Conservation (phyloP, 2,888 invertebrate species). For the Amiota mariae region DNA sequence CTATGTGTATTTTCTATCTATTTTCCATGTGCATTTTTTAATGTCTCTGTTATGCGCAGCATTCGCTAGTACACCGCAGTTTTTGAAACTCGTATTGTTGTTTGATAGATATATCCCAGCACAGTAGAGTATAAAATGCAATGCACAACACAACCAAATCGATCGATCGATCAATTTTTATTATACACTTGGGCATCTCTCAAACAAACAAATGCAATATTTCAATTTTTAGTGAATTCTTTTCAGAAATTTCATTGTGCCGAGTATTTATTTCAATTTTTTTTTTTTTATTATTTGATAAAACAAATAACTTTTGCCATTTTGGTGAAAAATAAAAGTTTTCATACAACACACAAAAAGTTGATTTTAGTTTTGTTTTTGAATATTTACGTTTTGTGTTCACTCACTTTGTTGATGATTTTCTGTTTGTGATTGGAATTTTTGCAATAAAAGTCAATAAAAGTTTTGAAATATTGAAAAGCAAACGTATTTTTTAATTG, state of each 20-base stretch:
- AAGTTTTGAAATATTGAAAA: neutral
- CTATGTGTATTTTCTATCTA: no score
- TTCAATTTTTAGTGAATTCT: neutral
- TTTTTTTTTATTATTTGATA: neutral
- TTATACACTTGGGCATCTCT: constrained; percentile 56
- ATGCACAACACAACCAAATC: neutral
- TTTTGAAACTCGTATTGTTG: no score
- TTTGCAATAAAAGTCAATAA: constrained; percentile 5
- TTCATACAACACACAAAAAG: neutral
- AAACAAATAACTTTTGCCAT: constrained; percentile 17
- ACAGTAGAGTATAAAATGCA: no score
- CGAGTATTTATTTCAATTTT: neutral
- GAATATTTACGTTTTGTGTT: neutral
- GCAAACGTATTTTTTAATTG: neutral
- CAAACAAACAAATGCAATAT: constrained; percentile 20
- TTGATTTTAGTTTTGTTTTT: constrained; percentile 5
- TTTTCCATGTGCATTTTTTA: no score
- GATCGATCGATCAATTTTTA: constrained; percentile 61
- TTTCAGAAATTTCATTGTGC: neutral
- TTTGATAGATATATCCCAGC: no score
- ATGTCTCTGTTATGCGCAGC: no score
- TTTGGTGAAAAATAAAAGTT: neutral
- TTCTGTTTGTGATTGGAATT: constrained; percentile 19
- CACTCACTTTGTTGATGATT: constrained; percentile 15
- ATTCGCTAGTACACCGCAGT: no score